Base-by-base conservation (phyloP, 2,888 invertebrate species). In the Geophilus truncorum region DNA sequence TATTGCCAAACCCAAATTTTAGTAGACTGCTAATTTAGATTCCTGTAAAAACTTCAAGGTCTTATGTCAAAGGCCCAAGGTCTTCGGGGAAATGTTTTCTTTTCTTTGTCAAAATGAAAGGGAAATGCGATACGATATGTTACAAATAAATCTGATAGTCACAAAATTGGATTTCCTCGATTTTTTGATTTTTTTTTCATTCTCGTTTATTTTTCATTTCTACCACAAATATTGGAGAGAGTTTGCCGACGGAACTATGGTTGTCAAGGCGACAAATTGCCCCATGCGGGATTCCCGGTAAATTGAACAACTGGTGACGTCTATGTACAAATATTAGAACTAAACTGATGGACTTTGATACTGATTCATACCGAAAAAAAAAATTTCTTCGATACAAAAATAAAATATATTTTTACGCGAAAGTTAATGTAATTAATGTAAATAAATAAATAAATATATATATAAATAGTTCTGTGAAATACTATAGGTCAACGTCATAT, bases 51-150 rank as follows among this genome's bases (percentile, higher is more conserved):
- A 70, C 70, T 28, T 70, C 70, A 70, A 70, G 70, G 70, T 70
- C 70, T 70, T 70, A 70, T 70, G 70, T 70, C 70, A 70, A 70
- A 70, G 70, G 70, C 70, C 70, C 70, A 70, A 70, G 70, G 70
- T 70, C 70, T 70, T 70, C 70, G 70, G 10, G 28, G 70, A 70
- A 70, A 28, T 70, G 70, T 70, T 70, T 70, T 70, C 70, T 70
- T 45, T 32, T 51, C n/a, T 12, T n/a, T 18, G 5, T 15, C 9
- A 51, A 51, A n/a, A 51, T 18, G n/a, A 51, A 18, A 51, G 51
- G n/a, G 51, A 51, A 51, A 51, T 51, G 51, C 18, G 51, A 18
- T 18, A 51, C 7, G 18, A 7, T 51, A 51, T 7, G 1, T n/a
- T n/a, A n/a, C 45, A 5, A 51, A 18, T 12, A 40, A 51, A 2